Percentiles rank a stretch among this genome's conserved stretches.
These are phyloP conservation scores for Caenorhabditis inopinata DNA, from an alignment of 1,140 invertebrate genomes.

Conservation along the genomic window DNA sequence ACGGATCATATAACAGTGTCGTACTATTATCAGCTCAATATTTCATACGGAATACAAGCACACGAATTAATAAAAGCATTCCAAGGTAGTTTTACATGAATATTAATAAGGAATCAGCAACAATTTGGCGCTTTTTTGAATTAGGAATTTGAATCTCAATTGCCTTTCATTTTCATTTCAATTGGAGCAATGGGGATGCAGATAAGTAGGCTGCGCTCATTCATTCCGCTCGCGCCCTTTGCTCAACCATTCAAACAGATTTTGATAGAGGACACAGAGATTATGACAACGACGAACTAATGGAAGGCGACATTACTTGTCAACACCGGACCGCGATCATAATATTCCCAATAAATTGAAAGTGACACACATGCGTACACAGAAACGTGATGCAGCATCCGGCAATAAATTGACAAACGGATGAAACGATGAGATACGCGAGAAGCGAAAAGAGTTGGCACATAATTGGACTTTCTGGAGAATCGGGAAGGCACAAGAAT, in stretches of 20 bases:
- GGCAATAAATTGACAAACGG: conserved; percentile 6
- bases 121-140: background rate
- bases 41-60: no score
- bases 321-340: background rate
- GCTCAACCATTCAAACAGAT: no score
- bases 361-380: background rate
- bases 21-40: no score
- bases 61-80: no score
- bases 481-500: background rate
- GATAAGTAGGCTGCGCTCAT: background rate
- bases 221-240: no score
- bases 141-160: no score
- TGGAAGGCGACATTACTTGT: no score
- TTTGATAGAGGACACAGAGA: no score
- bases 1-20: no score
- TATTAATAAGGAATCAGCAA: background rate
- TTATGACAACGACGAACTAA: no score
- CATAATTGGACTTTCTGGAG: conserved; percentile 21
- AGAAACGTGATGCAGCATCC: background rate
- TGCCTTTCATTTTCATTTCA: background rate
- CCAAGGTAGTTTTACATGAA: no score
- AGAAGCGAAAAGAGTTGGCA: background rate
- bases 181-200: background rate
- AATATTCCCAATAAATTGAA: conserved; percentile 7
- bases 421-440: background rate